phyloP scores from a whole-genome alignment of 2,797 vertebrate genomes.

The Pseudochirops cupreus region DNA sequence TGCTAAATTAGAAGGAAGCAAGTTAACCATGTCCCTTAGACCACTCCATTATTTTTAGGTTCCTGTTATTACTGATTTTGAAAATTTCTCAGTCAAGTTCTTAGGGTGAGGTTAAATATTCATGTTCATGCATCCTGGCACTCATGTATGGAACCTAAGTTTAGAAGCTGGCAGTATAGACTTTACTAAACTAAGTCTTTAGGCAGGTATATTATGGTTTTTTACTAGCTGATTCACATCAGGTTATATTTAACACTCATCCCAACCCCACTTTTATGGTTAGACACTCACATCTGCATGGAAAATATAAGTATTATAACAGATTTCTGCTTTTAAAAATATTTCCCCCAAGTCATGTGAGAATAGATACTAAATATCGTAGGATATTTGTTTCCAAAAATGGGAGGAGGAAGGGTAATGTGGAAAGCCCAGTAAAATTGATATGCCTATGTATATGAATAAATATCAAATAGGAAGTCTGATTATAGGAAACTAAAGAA shows the following conservation, averaged over 20 bases:
- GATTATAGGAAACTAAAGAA: slow-evolving; percentile 43
- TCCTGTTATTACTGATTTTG: slow-evolving; percentile 20
- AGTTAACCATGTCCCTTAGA: neutral
- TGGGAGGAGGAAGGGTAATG: slow-evolving; percentile 28
- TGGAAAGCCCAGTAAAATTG: neutral
- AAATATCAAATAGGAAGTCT: slow-evolving; percentile 56
- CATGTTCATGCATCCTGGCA: slow-evolving; percentile 31
- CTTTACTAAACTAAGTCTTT: slow-evolving; percentile 25
- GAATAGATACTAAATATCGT: slow-evolving; percentile 33
- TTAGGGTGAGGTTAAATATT: neutral
- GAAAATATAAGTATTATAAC: neutral
- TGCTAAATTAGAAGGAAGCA: slow-evolving; percentile 8
- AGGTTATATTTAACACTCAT: neutral
- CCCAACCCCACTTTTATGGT: neutral
- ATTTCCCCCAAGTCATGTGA: slow-evolving; percentile 34
- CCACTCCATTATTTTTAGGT: slow-evolving; percentile 6
- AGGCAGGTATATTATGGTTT: neutral
- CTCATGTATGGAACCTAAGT: slow-evolving; percentile 8
- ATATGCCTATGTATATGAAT: slow-evolving; percentile 9
- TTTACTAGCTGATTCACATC: neutral
- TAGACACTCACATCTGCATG: slow-evolving; percentile 35
- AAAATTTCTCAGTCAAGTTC: slow-evolving; percentile 19
- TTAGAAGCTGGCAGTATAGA: slow-evolving; percentile 21
- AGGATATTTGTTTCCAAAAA: slow-evolving; percentile 58
- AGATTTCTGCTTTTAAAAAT: slow-evolving; percentile 26